Evolutionary conservation across 2,113 vertebrate genomes (phyloP), one percentile per base, ranked within the genome.

Genomic region (Muntiacus reevesi): DNA sequence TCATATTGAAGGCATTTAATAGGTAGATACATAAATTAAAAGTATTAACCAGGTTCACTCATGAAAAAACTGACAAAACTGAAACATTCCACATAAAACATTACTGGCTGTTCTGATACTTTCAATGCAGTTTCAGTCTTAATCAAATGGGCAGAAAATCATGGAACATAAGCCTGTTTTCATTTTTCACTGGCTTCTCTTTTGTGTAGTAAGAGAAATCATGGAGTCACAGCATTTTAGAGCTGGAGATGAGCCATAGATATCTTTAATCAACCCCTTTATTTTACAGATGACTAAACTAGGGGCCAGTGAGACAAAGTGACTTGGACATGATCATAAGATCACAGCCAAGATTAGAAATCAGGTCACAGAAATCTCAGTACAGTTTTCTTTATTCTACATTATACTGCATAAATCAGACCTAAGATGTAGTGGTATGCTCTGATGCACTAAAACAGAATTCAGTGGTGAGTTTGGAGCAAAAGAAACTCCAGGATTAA

Each of bases 221-320:
- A 28, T 11, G 2, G 5, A 74, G 0, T 67, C 9, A 54, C 7
- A 57, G 16, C 2, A 43, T 81, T 94, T 79, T 40, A 85, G 59
- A 95, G 19, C 4, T 57, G 21, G 43, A 88, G 78, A 62, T 57
- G 23, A 17, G 6, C 14, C 14, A 33, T 2, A 19, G 11, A 59
- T 19, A 76, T 62, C 30, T 85, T 54, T 71, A 88, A 60, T 27
- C 40, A 89, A 95, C 30, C 23, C 23, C 36, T 91, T 96, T 82
- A 89, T 84, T 97, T 95, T 84, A 84, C 25, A 94, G 60, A 71
- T 91, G 50, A 92, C 40, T 76, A 50, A 88, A 83, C 64, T 36
- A 64, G 93, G 64, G n/a, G 5, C 45, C 33, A 14, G 15, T 14
- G 5, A 91, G 36, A 55, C 60, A 62, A 85, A 87, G 28, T 74